Conservation (phyloP, 1,140 invertebrate species). For the Euwallacea similis region DNA sequence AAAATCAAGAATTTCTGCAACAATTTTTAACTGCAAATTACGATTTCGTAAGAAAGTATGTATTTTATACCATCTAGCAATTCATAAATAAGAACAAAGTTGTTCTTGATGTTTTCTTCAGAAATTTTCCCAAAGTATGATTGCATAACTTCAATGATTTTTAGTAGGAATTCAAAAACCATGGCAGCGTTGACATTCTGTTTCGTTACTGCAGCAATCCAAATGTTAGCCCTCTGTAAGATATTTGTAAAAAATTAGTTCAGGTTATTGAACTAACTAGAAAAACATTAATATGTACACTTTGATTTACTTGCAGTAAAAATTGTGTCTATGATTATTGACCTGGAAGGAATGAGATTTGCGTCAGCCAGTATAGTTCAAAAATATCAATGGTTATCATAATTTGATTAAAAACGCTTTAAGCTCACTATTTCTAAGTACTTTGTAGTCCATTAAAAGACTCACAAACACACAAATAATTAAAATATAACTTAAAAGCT, state of each 20-base stretch:
- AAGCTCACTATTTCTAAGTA: too few species aligned
- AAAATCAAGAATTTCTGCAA: conserved; percentile 97
- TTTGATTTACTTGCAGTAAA: too few species aligned
- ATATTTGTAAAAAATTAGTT: not conserved
- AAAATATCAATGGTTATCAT: too few species aligned
- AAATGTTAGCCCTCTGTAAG: conserved; percentile 88
- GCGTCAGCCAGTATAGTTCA: too few species aligned
- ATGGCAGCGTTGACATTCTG: conserved; percentile 99
- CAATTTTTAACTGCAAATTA: not conserved
- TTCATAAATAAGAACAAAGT: conserved; percentile 99
- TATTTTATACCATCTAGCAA: conserved; percentile 83
- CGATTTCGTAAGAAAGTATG: not conserved
- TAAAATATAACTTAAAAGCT: too few species aligned
- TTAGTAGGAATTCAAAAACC: conserved; percentile 99
- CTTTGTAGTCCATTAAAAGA: too few species aligned
- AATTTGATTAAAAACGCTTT: too few species aligned
- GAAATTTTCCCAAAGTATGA: conserved; percentile 99
- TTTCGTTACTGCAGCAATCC: conserved; percentile 98
- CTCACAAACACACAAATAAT: too few species aligned
- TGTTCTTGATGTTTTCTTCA: conserved; percentile 99
- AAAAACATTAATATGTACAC: too few species aligned
- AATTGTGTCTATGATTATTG: too few species aligned
- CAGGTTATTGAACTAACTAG: not conserved
- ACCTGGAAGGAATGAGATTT: too few species aligned
- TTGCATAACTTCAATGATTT: conserved; percentile 99